Base-by-base conservation (phyloP, 2,888 invertebrate species). In the Nemotelus pantherinus region DNA sequence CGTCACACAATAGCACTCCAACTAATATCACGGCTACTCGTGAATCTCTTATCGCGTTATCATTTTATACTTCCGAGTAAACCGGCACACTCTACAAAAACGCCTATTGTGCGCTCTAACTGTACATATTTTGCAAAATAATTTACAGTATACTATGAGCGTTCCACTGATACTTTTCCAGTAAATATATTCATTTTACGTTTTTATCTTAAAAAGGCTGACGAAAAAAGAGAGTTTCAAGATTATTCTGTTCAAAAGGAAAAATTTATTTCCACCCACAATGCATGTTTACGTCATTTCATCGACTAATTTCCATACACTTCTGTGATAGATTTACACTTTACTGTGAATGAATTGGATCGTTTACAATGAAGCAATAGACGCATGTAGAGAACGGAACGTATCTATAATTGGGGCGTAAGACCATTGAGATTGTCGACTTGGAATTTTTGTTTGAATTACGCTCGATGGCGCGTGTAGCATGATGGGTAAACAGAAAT, bases 31-130 rank as follows among this genome's bases (percentile, higher is more conserved):
- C 44, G 47, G 44, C 7, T 4, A 65, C 9, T 65, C 7, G 9
- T 44, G 10, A 47, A 47, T 10, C n/a, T 47, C 65, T 65, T 65
- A 65, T 65, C 65, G 47, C 43, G 10, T 65, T 65, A 65, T 65
- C 65, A 4, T 45, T 44, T 65, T 43, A 44, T 41, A 63, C 41
- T 65, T 65, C 65, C 65, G 65, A 65, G 65, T 9, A 65, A 9
- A 47, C 3, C n/a, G 43, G 2, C 63, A 4, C 10, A 41, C 41
- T 65, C 3, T 65, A 25, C 10, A 47, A 47, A n/a, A 41, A 65
- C 65, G 65, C 65, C 65, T 65, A 45, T 65, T 10, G 10, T 45
- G 65, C 44, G 7, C 39, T 6, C 6, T 25, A 45, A 45, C 65
- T n/a, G 7, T 45, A 45, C 47, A 25, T 4, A 45, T 43, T 65